phyloP scores from a whole-genome alignment of 2,797 vertebrate genomes.

The Gallinago nigripennis region DNA sequence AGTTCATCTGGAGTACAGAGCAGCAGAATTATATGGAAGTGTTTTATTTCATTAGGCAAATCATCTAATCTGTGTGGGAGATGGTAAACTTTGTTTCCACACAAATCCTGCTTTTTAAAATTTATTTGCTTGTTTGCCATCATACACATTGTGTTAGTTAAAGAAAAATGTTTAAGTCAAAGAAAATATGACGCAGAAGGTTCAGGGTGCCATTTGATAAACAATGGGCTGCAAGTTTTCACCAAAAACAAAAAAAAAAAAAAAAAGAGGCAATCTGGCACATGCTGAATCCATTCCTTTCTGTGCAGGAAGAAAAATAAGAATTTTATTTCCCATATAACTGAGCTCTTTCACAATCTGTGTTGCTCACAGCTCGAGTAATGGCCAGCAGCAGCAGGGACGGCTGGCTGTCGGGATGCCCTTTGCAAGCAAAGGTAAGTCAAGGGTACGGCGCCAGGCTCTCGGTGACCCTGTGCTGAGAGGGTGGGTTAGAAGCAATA shows the following conservation, averaged over 20 bases:
- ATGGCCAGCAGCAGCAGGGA: neutral
- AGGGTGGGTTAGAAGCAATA: neutral
- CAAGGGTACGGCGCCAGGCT: neutral
- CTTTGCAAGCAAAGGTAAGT: neutral
- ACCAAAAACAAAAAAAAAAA: neutral
- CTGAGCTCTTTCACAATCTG: slow-evolving; percentile 22
- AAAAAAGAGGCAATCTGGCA: neutral
- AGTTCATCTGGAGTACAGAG: neutral
- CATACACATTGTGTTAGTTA: neutral
- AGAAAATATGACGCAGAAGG: neutral
- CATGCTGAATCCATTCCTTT: slow-evolving; percentile 38
- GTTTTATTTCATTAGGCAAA: slow-evolving; percentile 9
- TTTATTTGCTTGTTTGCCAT: neutral
- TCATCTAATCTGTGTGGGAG: neutral
- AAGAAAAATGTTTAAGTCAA: neutral
- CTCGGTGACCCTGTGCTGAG: neutral
- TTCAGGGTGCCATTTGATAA: slow-evolving; percentile 26
- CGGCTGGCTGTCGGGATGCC: fast-evolving
- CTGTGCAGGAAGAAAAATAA: slow-evolving; percentile 45
- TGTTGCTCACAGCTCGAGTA: neutral
- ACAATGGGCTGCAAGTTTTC: slow-evolving; percentile 20
- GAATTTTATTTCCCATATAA: neutral
- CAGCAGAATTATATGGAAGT: neutral
- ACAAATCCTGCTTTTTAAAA: neutral
- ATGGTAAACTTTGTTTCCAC: neutral